Evolutionary conservation across 2,113 vertebrate genomes (phyloP).

Genomic region (Mellivora capensis): DNA sequence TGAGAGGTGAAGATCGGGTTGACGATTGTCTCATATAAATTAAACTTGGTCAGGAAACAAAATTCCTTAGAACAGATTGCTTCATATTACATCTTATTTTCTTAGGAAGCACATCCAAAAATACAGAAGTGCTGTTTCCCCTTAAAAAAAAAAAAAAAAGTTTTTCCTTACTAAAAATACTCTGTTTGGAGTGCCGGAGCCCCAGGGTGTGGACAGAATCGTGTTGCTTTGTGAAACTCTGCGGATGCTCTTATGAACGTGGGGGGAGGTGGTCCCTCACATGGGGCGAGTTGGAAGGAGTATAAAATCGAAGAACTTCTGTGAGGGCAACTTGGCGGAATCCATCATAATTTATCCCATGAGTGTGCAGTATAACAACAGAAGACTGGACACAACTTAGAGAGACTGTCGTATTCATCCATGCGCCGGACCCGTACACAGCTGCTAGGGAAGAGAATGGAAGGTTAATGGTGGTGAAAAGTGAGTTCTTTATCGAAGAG

Average conservation of each 20-base stretch:
- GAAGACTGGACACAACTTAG: not conserved
- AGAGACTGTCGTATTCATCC: not conserved
- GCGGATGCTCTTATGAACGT: not conserved
- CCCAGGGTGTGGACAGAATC: not conserved
- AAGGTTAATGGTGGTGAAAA: not conserved
- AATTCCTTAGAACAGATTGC: constrained; percentile 1
- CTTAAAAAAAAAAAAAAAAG: not conserved
- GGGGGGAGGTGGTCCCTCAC: not conserved
- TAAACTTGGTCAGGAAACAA: constrained; percentile 40
- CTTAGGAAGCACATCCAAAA: constrained; percentile 24
- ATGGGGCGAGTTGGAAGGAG: fast-evolving
- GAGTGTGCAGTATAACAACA: not conserved
- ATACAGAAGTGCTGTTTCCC: not conserved
- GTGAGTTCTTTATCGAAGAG: not conserved
- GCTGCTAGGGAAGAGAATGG: not conserved
- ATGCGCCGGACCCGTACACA: fast-evolving
- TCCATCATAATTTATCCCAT: not conserved
- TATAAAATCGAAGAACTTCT: not conserved
- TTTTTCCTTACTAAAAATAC: constrained; percentile 9
- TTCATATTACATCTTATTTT: constrained; percentile 25
- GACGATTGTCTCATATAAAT: not conserved
- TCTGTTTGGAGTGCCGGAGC: not conserved
- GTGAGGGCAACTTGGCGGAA: not conserved
- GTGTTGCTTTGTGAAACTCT: not conserved
- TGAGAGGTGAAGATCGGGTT: not conserved